These are phyloP conservation scores for Caerostris extrusa DNA, from an alignment of 1,140 invertebrate genomes.

Conservation along the genomic window DNA sequence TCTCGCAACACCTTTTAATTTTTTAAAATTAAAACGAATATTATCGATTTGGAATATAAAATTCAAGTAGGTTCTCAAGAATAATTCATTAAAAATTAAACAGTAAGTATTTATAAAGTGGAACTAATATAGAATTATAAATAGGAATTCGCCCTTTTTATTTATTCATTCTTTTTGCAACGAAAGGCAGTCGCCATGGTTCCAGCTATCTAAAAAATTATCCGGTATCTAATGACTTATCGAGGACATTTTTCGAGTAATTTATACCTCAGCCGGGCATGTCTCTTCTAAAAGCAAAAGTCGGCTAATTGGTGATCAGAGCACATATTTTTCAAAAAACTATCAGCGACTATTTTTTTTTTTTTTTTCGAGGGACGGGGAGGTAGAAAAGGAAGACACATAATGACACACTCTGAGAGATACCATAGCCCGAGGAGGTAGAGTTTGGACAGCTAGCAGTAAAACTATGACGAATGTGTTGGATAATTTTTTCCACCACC, in stretches of 20 bases:
- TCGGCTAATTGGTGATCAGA: constrained; percentile 47
- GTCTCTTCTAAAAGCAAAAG: background rate
- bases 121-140: no score
- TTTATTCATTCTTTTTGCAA: background rate
- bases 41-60: no score
- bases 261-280: constrained; percentile 5
- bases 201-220: background rate
- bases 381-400: background rate
- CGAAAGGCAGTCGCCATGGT: background rate
- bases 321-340: constrained; percentile 38
- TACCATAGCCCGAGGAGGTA: background rate
- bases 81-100: no score
- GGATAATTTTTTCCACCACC: constrained; percentile 2
- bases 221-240: background rate
- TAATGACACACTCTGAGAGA: constrained; percentile 11
- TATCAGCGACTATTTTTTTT: background rate
- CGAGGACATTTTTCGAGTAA: background rate
- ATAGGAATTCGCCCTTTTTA: no score
- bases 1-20: no score
- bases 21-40: no score
- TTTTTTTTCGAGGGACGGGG: background rate
- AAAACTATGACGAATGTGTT: constrained; percentile 35
- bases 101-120: no score
- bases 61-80: no score
- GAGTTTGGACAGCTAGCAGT: constrained; percentile 3